Conservation (phyloP, 1,140 invertebrate genomes). For the Caenorhabditis latens region DNA sequence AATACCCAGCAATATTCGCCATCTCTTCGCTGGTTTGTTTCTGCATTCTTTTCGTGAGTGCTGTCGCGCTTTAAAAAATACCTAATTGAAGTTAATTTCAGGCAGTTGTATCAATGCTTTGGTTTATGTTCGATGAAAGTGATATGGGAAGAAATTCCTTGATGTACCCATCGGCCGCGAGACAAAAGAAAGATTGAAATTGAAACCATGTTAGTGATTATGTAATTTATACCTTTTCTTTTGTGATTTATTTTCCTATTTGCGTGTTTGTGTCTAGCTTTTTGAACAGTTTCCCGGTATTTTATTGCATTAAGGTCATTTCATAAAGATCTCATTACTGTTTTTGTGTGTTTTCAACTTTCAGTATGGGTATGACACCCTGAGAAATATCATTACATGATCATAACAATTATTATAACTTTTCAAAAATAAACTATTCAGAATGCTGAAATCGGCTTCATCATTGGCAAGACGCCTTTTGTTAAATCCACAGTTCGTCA, state of each 20-base stretch:
- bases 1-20: background rate
- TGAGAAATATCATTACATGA: background rate
- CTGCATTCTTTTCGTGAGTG: constrained; percentile 20
- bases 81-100: background rate
- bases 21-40: background rate
- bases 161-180: background rate
- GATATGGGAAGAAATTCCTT: constrained; percentile 17
- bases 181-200: constrained; percentile 17
- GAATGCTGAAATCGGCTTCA: constrained; percentile 24
- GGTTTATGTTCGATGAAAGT: constrained; percentile 21
- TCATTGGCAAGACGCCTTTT: background rate
- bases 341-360: background rate
- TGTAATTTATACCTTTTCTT: background rate
- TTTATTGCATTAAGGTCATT: background rate
- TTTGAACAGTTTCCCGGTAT: background rate
- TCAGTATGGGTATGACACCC: background rate
- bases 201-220: background rate
- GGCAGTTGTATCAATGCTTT: background rate
- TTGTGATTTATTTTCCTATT: background rate
- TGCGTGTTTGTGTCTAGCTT: background rate
- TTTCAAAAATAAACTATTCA: background rate
- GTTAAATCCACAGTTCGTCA: background rate
- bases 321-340: background rate
- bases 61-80: too few relatives aligned
- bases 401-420: background rate